These are phyloP conservation scores for Philypnodon macrostomus DNA, from an alignment of 2,797 vertebrate species.

Conservation along the genomic window DNA sequence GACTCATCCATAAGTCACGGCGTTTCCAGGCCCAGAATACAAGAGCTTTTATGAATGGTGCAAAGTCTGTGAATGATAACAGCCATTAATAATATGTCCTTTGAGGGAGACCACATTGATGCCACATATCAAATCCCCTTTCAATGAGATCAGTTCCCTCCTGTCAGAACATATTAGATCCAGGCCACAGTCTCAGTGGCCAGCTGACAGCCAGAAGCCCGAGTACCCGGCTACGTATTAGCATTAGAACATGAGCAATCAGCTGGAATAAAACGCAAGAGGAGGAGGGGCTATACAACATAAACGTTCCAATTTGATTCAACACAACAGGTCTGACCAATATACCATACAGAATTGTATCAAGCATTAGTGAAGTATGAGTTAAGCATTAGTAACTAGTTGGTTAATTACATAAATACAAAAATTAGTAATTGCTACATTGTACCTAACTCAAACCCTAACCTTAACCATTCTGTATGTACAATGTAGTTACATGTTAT, in stretches of 20 bases:
- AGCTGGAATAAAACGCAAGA: slow-evolving; percentile 88
- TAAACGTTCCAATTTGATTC: too few relatives aligned
- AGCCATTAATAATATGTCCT: slow-evolving; percentile 94
- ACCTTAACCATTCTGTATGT: too few relatives aligned
- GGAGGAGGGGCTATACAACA: too few relatives aligned
- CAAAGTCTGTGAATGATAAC: slow-evolving; percentile 90
- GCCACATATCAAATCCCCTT: slow-evolving; percentile 95
- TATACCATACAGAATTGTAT: too few relatives aligned
- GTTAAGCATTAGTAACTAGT: too few relatives aligned
- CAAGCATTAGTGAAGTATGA: too few relatives aligned
- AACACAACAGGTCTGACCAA: too few relatives aligned
- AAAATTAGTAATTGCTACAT: too few relatives aligned
- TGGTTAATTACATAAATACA: too few relatives aligned
- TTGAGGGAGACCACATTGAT: slow-evolving; percentile 93
- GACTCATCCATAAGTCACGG: slow-evolving; percentile 95
- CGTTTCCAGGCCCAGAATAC: slow-evolving; percentile 55
- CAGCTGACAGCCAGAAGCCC: slow-evolving; percentile 94
- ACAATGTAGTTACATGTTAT: too few relatives aligned
- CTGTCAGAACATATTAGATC: slow-evolving; percentile 99
- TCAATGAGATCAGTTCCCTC: slow-evolving; percentile 98
- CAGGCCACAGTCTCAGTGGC: slow-evolving; percentile 89
- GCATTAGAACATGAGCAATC: slow-evolving; percentile 99
- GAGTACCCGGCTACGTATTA: slow-evolving; percentile 89
- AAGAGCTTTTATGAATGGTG: slow-evolving; percentile 81
- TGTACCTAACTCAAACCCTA: too few relatives aligned